Evolutionary conservation across 2,113 vertebrate genomes (phyloP), one percentile per base, ranked within the genome.

Genomic region (Percopsis transmontana): DNA sequence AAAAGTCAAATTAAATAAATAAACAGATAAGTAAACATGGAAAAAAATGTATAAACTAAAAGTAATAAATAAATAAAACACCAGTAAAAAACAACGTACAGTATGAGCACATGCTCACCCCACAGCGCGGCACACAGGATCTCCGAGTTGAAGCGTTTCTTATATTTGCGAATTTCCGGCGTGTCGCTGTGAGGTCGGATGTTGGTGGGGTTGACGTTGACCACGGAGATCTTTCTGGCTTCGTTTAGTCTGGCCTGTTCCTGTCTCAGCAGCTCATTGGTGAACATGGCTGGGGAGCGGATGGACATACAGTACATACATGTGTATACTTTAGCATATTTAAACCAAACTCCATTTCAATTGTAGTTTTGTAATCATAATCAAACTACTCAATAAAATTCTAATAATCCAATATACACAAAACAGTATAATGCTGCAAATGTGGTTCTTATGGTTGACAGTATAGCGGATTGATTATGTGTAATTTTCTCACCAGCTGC

Each of bases 61-160:
- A 33, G 8, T 2, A 33, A 33, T 7, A 33, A 33, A 33, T 33
- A 33, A 33, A 7, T 33, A 33, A 12, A 45, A 9, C 42, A 45
- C 15, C 12, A 12, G 3, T 45, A 14, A 16, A 3, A 45, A 45
- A 23, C 12, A 10, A 19, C 9, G 20, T 52, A 19, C 18, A 40
- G 2, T 10, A 13, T 12, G 8, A 33, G 13, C 39, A 13, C 0
- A 10, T 33, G 11, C 92, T 77, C 80, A 99, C 97, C 97, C 97
- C 97, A 99, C 1, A 99, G 85, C 6, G 97, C 97, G 41, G 97
- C 97, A 66, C 96, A 99, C 57, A 98, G 94, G 70, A 99, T 99
- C 92, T 99, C 97, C 0, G 97, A 99, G 89, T 98, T 99, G 93
- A 99, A 99, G 75, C 97, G 94, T 60, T 99, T 99, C 93, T 99